Evolutionary conservation across 2,888 invertebrate genomes (phyloP), one percentile per base, ranked within the genome.

Genomic region (Cryptocheilus praepositus): DNA sequence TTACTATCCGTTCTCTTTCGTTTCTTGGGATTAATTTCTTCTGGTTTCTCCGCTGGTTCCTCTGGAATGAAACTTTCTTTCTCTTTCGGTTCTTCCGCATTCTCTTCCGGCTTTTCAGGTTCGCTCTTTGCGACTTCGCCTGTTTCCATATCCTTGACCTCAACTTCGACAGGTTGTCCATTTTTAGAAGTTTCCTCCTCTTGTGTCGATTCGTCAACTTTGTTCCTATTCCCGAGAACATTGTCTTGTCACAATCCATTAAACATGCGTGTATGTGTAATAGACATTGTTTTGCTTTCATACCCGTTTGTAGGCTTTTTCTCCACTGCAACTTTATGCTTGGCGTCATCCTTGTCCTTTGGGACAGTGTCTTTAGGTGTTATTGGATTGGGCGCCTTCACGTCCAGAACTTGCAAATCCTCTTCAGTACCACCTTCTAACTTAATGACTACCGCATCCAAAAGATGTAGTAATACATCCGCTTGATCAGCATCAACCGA

Each of bases 381-480:
- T 2, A 77, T 54, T 18, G 76, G 71, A 15, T 79, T 80, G 8
- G 73, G 57, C n/a, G 85, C 84, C 57, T 87, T 88, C 0, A 80
- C 92, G 81, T 98, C 96, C n/a, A 98, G 90, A 25, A 94, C 91
- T 79, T 94, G 94, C 18, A 98, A 89, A 89, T 98, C 98, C 81
- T 95, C 95, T 54, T 96, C 96, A 0, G 93, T 93, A 0, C 96
- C 96, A 19, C 98, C 99, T 90, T 99, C 99, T 52, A 99, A 90
- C 88, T 97, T 96, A 72, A 99, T 97, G 5, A 99, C 99, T 51
- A 97, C 98, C 63, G 98, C 96, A 89, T 99, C 99, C 67, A 99
- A 91, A 11, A 99, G 90, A 77, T 95, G 94, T 57, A 98, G 92
- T 60, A 99, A 90, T 65, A 94, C 92, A 61, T 95, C 95, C 0